phyloP scores from a whole-genome alignment of 2,113 vertebrate genomes.

The Lethenteron reissneri region DNA sequence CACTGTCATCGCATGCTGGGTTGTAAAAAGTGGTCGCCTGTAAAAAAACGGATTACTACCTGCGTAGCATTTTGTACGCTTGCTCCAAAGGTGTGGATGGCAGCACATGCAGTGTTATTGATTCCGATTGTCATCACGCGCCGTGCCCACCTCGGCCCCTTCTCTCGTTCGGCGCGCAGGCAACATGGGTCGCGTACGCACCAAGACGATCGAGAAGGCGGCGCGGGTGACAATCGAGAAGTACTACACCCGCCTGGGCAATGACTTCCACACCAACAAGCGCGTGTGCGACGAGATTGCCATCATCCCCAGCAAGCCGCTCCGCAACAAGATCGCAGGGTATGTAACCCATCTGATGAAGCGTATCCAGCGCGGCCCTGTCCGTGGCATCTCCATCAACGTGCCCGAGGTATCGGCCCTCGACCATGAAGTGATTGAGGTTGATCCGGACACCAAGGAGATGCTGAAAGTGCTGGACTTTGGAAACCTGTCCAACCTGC shows the following conservation, averaged over 20 bases:
- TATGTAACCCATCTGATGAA: slow-evolving; percentile 98
- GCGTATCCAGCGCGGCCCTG: slow-evolving; percentile 71
- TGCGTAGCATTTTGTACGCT: no score
- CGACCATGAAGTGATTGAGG: slow-evolving; percentile 84
- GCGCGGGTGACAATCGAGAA: slow-evolving; percentile 91
- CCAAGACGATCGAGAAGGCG: slow-evolving; percentile 92
- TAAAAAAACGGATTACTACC: no score
- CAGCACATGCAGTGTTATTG: no score
- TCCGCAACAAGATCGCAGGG: slow-evolving; percentile 89
- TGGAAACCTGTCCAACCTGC: slow-evolving; percentile 63
- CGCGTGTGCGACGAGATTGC: slow-evolving; percentile 91
- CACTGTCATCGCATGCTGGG: no score
- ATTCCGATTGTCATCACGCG: no score
- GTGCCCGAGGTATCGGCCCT: slow-evolving; percentile 74
- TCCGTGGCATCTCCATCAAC: slow-evolving; percentile 95
- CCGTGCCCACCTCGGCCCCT: no score
- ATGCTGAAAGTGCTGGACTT: slow-evolving; percentile 96
- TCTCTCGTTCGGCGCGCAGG: no score
- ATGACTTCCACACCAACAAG: slow-evolving; percentile 95
- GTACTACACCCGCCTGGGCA: slow-evolving; percentile 84
- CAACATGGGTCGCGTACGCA: slow-evolving; percentile 51
- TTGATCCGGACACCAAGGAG: slow-evolving; percentile 86
- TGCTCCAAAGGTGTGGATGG: no score
- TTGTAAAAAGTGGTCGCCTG: no score
- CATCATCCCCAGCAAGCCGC: slow-evolving; percentile 92